A percentile compares a stretch with the other conserved stretches of the same genome.
Evolutionary conservation across 2,888 invertebrate genomes (phyloP).

Genomic region (Harpalus rufipes): DNA sequence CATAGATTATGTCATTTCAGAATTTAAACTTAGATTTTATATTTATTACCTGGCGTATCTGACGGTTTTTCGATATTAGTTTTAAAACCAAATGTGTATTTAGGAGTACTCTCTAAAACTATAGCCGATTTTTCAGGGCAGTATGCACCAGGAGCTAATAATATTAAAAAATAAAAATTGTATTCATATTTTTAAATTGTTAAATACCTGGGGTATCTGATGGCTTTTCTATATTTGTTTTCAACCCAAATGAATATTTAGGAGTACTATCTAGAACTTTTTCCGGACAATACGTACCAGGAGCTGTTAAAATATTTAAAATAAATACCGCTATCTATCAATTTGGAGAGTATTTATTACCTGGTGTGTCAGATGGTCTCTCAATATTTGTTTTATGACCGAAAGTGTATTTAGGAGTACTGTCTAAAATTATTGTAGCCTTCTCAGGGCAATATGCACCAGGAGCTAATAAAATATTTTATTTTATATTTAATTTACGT

Average conservation of each 20-base stretch:
- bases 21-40: conserved; percentile 72
- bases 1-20: conserved; percentile 82
- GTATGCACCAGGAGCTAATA: conserved; percentile 93
- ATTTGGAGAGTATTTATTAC: conserved; percentile 21
- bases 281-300: conserved; percentile 91
- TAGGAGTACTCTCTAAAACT: conserved; percentile 80
- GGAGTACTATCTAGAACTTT: conserved; percentile 84
- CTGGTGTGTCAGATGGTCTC: conserved; percentile 81
- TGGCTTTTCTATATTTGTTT: conserved; percentile 81
- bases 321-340: conserved; percentile 22
- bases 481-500: background rate
- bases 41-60: conserved; percentile 22
- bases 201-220: conserved; percentile 83
- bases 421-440: conserved; percentile 80
- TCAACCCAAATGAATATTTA: conserved; percentile 86
- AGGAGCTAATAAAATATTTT: conserved; percentile 76
- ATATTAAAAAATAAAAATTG: too few relatives aligned
- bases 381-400: conserved; percentile 84
- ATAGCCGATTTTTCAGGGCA: conserved; percentile 83
- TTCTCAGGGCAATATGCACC: conserved; percentile 93
- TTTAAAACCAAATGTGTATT: conserved; percentile 85
- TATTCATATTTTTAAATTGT: too few relatives aligned
- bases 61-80: conserved; percentile 74
- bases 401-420: conserved; percentile 85
- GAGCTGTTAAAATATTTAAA: conserved; percentile 78